These are phyloP conservation scores for Microcebus tavaratra DNA, from an alignment of 2,113 vertebrate genomes.

Conservation along the genomic window DNA sequence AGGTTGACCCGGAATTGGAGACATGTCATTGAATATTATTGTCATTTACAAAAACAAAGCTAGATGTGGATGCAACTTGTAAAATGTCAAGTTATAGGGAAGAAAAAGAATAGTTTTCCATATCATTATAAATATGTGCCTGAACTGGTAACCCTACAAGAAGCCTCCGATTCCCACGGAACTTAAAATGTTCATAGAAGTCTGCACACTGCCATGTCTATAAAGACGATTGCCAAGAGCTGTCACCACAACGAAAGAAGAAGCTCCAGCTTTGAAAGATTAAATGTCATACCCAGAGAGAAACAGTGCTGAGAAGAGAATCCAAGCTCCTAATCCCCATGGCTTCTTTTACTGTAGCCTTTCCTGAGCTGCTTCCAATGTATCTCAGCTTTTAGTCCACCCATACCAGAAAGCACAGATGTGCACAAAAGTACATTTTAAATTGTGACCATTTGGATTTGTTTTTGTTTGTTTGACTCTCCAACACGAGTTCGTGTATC, in stretches of 20 bases:
- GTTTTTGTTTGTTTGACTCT: slow-evolving; percentile 54
- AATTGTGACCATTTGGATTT: slow-evolving; percentile 51
- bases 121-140: background rate
- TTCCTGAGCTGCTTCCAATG: background rate
- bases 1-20: background rate
- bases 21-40: background rate
- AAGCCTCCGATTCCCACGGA: background rate
- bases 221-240: background rate
- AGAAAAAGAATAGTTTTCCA: background rate
- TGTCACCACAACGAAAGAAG: background rate
- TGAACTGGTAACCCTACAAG: background rate
- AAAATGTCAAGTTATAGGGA: background rate
- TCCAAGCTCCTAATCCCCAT: background rate
- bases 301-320: background rate
- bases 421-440: slow-evolving; percentile 48
- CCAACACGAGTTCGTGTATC: slow-evolving; percentile 30
- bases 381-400: background rate
- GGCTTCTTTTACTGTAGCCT: background rate
- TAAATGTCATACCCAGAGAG: background rate
- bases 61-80: background rate
- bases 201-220: background rate
- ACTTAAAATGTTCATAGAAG: background rate
- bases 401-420: background rate
- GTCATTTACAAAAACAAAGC: background rate
- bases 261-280: background rate